phyloP scores from a whole-genome alignment of 37 sponge, comb jelly and placozoan species.

The Ianthella basta region DNA sequence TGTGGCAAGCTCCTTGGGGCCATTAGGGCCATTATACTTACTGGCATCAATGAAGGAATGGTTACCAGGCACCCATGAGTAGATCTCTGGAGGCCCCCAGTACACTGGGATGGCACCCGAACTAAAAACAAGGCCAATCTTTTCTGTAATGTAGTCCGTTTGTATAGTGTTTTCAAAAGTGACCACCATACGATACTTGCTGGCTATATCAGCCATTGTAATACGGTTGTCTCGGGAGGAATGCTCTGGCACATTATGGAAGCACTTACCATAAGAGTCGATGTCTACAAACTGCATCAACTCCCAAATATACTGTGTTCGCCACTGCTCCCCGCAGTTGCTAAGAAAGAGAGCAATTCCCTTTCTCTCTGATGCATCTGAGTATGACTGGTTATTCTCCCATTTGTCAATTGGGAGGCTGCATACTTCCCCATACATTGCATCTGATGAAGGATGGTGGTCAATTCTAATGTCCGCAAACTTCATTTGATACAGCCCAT shows the following conservation, averaged over 20 bases:
- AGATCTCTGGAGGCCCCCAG: constrained; percentile 24
- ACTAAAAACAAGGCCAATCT: not conserved
- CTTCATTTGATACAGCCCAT: too few relatives aligned
- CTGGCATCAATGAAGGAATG: constrained; percentile 37
- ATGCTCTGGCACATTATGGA: not conserved
- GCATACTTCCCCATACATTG: too few relatives aligned
- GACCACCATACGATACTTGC: constrained; percentile 1
- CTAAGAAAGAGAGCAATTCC: constrained; percentile 1
- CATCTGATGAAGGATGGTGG: too few relatives aligned
- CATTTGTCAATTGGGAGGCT: too few relatives aligned
- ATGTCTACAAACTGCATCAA: constrained; percentile 5
- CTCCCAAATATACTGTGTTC: not conserved
- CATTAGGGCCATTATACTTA: not conserved
- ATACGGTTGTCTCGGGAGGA: not conserved
- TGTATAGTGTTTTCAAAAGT: constrained; percentile 16
- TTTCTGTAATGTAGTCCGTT: constrained; percentile 15
- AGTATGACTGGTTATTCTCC: too few relatives aligned
- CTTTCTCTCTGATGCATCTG: not conserved
- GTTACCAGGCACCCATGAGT: constrained; percentile 25
- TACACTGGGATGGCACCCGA: constrained; percentile 25
- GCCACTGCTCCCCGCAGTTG: not conserved
- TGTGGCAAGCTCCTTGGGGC: constrained; percentile 4
- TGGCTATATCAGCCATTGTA: not conserved
- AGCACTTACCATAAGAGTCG: constrained; percentile 13
- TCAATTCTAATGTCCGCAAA: too few relatives aligned